Conservation (phyloP, 2,888 invertebrate species). For the Venusia cambrica region DNA sequence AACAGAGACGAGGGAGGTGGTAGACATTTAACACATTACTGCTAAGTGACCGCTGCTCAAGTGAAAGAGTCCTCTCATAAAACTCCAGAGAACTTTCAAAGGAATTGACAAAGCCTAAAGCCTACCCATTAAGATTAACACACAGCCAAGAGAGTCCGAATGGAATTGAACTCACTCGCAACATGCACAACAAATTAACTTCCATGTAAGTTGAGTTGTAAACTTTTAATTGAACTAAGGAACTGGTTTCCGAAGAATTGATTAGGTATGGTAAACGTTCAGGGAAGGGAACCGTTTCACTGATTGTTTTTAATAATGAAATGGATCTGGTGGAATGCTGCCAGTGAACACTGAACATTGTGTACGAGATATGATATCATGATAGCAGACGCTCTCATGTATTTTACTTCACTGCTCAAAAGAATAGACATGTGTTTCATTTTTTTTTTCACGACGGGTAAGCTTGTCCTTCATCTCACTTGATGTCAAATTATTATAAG, state of each 20-base stretch:
- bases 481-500: too few species aligned
- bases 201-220: conserved; percentile 24
- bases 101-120: conserved; percentile 2
- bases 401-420: too few species aligned
- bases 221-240: conserved; percentile 32
- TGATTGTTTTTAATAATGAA: conserved; percentile 10
- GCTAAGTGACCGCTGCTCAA: background rate
- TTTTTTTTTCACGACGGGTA: too few species aligned
- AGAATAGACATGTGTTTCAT: too few species aligned
- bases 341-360: too few species aligned
- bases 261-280: conserved; percentile 20
- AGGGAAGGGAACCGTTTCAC: conserved; percentile 11
- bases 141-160: conserved; percentile 9
- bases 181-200: conserved; percentile 25
- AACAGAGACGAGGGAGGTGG: too few species aligned
- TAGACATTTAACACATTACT: background rate
- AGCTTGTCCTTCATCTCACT: too few species aligned
- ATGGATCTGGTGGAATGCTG: conserved; percentile 9
- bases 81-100: conserved; percentile 1
- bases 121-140: conserved; percentile 2
- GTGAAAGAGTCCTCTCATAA: background rate
- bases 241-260: conserved; percentile 27
- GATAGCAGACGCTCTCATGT: too few species aligned
- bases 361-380: too few species aligned
- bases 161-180: conserved; percentile 12